Base-by-base conservation (phyloP, 2,888 invertebrate genomes). In the Galerucella calmariensis region DNA sequence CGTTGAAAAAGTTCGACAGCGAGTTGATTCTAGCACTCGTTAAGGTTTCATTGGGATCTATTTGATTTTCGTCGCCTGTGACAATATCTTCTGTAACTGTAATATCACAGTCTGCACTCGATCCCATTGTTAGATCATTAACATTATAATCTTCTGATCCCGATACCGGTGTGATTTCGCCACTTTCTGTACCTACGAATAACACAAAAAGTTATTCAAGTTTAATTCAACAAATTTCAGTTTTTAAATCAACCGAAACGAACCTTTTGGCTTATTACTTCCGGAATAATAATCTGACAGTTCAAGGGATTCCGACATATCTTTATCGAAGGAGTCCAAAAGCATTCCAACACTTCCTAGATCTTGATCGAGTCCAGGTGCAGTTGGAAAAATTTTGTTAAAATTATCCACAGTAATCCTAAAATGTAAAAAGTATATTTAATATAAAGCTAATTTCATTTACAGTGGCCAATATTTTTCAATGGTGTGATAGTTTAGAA, bases 141-240 rank as follows among this genome's bases (percentile, higher is more conserved):
- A 92, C 92, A 85, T 92, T 92, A 80, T 92, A 90, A 79, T 91
- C 92, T 85, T 93, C 93, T 65, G 90, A 89, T 79, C 91, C 90
- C 75, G 93, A 93, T 80, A 92, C 92, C 78, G 93, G 93, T 24
- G 93, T 93, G 77, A 91, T 88, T 82, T 92, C 92, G 48, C 92
- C 92, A 85, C 92, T 92, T 65, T 81, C 83, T 41, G 72, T 73
- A 68, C 72, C 75, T 63, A 35, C 35, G 6, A 5, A 35, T 5
- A 35, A 35, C 6, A 35, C 35, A 8, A 35, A 35, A 35, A 35
- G 35, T 35, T 35, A 8, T 35, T 35, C 35, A 35, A 35, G 35
- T 35, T 35, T 8, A 35, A 35, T 35, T 35, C 8, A 35, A 35
- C 35, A 35, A 35, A 35, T 35, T 27, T 27, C 4, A 27, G 8